Evolutionary conservation across 2,888 invertebrate genomes (phyloP), one percentile per base, ranked within the genome.

Genomic region (Allygus modestus): DNA sequence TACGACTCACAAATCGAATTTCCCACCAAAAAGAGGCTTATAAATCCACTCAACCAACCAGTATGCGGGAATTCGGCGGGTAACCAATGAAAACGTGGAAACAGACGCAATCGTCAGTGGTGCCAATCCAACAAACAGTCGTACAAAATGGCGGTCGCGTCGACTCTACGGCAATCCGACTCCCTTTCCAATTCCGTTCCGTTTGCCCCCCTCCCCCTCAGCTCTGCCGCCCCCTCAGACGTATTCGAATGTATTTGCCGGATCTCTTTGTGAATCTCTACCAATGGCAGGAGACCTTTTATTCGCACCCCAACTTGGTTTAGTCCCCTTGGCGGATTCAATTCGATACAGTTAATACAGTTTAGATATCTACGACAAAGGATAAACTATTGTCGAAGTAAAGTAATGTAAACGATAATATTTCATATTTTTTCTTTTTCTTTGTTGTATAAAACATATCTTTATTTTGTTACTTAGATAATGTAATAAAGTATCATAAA

Each of bases 151-250:
- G 79, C 79, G 79, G 31, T 9, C 79, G 79, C 79, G 79, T 79
- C 79, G 79, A 79, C 88, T 88, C 88, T 88, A 88, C 88, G 88
- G 89, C 89, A 89, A 88, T 88, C 87, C 41, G 61, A 84, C 65
- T 65, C 46, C 51, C 84, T 85, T 75, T 41, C 65, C 83, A 31
- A 26, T 79, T 51, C 43, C 77, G 79, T 37, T 43, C 81, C 46
- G 37, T 28, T 73, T 54, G 73, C 85, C 12, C 83, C 61, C 69
- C 12, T 83, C 86, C 77, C 75, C 20, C 83, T 46, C 69, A 9
- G 83, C 87, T 65, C 73, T 28, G 65, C 1, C 65, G 65, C 65
- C 65, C 65, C 65, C 65, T 5, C 65, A 65, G 65, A 28, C 54
- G 61, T 85, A 85, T 84, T 31, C 46, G 58, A 82, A 65, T 82